Conservation (phyloP, 2,888 invertebrate genomes). For the Phalera bucephala region DNA sequence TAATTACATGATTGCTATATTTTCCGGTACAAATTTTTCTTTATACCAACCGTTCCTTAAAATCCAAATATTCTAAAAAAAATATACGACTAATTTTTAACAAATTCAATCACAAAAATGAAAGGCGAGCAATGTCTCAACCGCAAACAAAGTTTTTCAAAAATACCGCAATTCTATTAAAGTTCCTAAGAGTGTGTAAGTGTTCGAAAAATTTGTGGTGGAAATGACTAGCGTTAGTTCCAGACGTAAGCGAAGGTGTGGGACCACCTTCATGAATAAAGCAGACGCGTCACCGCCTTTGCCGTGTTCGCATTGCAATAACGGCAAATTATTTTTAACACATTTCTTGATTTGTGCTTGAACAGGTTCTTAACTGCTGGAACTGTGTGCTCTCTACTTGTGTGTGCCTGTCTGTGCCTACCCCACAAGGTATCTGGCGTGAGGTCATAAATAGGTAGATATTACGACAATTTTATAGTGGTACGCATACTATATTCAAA, state of each 20-base stretch:
- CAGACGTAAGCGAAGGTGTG: constrained; percentile 54
- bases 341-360: constrained; percentile 52
- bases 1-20: too few species aligned
- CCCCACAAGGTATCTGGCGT: too few species aligned
- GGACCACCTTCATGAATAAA: constrained; percentile 62
- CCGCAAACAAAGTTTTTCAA: too few species aligned
- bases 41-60: too few species aligned
- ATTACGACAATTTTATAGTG: too few species aligned
- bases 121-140: constrained; percentile 10
- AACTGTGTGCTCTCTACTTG: too few species aligned
- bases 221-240: constrained; percentile 58
- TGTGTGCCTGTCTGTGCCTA: too few species aligned
- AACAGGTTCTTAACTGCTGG: too few species aligned
- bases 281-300: constrained; percentile 61
- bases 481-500: too few species aligned
- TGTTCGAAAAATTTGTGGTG: constrained; percentile 54
- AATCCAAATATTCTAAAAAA: too few species aligned
- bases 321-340: constrained; percentile 48
- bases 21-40: too few species aligned
- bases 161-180: constrained; percentile 38
- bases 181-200: constrained; percentile 42
- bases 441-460: too few species aligned
- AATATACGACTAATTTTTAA: background rate
- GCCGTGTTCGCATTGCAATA: constrained; percentile 58
- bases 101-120: constrained; percentile 17